These are phyloP conservation scores for Harpagifer antarcticus DNA, from an alignment of 2,797 vertebrate genomes.

Conservation along the genomic window DNA sequence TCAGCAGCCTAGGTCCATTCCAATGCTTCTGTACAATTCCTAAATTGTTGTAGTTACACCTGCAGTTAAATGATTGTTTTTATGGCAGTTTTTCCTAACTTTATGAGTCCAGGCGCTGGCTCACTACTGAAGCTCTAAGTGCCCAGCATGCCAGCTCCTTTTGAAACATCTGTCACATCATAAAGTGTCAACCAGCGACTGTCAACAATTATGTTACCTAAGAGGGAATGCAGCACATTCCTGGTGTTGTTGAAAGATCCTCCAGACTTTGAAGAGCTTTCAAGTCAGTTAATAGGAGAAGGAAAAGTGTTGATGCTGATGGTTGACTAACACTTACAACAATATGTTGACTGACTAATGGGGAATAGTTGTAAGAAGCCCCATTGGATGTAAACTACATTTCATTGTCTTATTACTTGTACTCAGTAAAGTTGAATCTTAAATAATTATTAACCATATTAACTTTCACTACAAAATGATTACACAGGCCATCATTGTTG, in stretches of 20 bases:
- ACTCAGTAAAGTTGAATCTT: too few relatives aligned
- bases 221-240: conserved; percentile 10
- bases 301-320: not conserved
- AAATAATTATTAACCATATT: not conserved
- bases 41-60: conserved; percentile 4
- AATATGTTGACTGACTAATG: not conserved
- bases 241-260: conserved; percentile 10
- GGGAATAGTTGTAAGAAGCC: not conserved
- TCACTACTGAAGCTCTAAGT: conserved; percentile 44
- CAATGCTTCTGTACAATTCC: conserved; percentile 31
- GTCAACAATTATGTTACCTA: conserved; percentile 51
- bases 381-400: not conserved
- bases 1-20: not conserved
- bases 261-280: not conserved
- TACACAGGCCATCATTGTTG: conserved; percentile 1
- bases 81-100: conserved; percentile 37
- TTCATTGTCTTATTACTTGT: too few relatives aligned
- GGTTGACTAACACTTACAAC: not conserved
- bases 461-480: not conserved
- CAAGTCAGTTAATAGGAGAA: not conserved
- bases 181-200: conserved; percentile 56
- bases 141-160: conserved; percentile 42
- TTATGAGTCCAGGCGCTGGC: conserved; percentile 47
- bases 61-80: conserved; percentile 51
- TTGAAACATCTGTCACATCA: conserved; percentile 66